Conservation (phyloP, 1,140 invertebrate genomes). For the Drosophila hydei region DNA sequence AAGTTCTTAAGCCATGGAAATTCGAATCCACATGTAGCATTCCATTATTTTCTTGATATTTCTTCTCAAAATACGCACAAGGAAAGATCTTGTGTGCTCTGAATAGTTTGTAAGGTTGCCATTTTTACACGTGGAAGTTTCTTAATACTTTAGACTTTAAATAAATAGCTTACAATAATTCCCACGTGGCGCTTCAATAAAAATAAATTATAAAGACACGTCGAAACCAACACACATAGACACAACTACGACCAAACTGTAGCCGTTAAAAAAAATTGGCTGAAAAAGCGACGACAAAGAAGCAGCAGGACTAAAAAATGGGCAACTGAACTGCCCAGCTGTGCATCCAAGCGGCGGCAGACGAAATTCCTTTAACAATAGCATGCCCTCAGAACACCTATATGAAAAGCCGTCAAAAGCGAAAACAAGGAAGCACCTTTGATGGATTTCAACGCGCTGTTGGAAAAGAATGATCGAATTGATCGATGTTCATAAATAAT, state of each 20-base stretch:
- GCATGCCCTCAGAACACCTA: background rate
- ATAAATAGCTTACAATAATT: constrained; percentile 74
- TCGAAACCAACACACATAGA: constrained; percentile 13
- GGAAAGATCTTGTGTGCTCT: too few relatives aligned
- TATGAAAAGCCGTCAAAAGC: constrained; percentile 5
- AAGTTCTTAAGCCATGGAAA: background rate
- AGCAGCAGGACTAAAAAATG: constrained; percentile 13
- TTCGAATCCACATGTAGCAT: too few relatives aligned
- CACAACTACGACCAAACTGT: background rate
- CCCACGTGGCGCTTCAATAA: constrained; percentile 66
- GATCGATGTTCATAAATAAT: constrained; percentile 67
- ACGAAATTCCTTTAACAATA: background rate
- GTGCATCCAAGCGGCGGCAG: constrained; percentile 16
- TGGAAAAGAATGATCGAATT: constrained; percentile 73
- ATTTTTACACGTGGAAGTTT: constrained; percentile 31
- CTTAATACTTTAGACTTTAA: constrained; percentile 67
- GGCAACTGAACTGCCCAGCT: constrained; percentile 48
- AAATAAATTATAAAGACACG: constrained; percentile 69
- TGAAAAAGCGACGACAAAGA: constrained; percentile 50
- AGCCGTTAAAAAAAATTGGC: constrained; percentile 40
- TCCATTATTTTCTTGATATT: background rate
- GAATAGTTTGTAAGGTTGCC: background rate
- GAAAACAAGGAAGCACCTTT: constrained; percentile 36
- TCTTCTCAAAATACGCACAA: too few relatives aligned
- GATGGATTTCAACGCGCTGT: constrained; percentile 60